Percentiles rank a stretch among this genome's conserved stretches.
Evolutionary conservation across 2,888 invertebrate genomes (phyloP).

Genomic region (Steromphala cineraria): DNA sequence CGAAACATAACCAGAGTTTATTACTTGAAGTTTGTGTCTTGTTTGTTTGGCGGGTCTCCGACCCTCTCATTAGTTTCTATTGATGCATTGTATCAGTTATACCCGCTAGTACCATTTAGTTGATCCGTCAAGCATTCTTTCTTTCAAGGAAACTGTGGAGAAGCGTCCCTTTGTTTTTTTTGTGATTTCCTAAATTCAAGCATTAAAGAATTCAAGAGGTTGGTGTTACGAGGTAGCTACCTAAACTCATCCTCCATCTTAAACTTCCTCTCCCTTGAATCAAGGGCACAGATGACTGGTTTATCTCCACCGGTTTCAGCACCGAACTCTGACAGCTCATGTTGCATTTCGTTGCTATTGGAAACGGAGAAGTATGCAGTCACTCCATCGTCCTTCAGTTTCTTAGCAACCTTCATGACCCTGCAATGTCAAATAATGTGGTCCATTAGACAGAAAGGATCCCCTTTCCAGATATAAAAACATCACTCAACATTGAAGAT

Average conservation of each 20-base stretch:
- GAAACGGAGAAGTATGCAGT: slow-evolving; percentile 91
- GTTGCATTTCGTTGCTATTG: slow-evolving; percentile 93
- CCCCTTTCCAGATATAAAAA: too few relatives aligned
- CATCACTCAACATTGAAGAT: neutral
- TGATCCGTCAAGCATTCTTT: too few relatives aligned
- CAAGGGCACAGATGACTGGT: slow-evolving; percentile 89
- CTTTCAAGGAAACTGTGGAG: too few relatives aligned
- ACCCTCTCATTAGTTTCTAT: too few relatives aligned
- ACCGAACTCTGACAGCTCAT: slow-evolving; percentile 95
- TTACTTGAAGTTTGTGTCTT: too few relatives aligned
- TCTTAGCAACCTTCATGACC: slow-evolving; percentile 90
- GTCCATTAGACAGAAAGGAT: neutral
- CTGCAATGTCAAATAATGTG: slow-evolving; percentile 75
- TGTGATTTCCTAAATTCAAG: neutral
- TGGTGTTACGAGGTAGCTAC: slow-evolving; percentile 75
- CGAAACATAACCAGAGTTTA: too few relatives aligned
- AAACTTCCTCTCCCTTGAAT: slow-evolving; percentile 91
- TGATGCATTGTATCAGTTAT: too few relatives aligned
- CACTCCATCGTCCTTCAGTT: slow-evolving; percentile 78
- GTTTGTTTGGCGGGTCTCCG: too few relatives aligned
- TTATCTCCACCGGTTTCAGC: slow-evolving; percentile 90
- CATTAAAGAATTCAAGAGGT: neutral
- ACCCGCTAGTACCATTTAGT: too few relatives aligned
- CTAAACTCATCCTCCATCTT: slow-evolving; percentile 92
- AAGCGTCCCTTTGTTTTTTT: too few relatives aligned